Evolutionary conservation across 2,888 invertebrate genomes (phyloP).

Genomic region (Rotaria macrura): DNA sequence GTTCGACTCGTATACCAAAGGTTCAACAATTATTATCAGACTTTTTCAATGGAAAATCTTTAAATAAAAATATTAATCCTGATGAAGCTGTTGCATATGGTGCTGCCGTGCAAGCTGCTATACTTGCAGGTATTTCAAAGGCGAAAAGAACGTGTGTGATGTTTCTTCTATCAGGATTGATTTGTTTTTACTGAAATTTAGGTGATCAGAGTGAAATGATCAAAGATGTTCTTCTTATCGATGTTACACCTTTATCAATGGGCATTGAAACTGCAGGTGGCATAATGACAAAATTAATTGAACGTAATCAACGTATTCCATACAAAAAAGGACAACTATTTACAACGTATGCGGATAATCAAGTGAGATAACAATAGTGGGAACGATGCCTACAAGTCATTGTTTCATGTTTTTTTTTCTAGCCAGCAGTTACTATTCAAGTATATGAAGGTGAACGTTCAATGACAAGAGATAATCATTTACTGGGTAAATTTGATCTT

Average conservation of each 20-base stretch:
- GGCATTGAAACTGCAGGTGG: slow-evolving; percentile 83
- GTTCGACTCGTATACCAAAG: slow-evolving; percentile 92
- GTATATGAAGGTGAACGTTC: slow-evolving; percentile 50
- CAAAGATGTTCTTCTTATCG: slow-evolving; percentile 49
- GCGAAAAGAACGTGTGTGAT: background rate
- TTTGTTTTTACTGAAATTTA: slow-evolving; percentile 57
- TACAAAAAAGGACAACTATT: slow-evolving; percentile 91
- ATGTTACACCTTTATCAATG: slow-evolving; percentile 58
- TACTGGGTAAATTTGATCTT: slow-evolving; percentile 88
- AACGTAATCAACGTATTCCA: slow-evolving; percentile 90
- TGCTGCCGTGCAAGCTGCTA: slow-evolving; percentile 81
- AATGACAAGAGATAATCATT: slow-evolving; percentile 55
- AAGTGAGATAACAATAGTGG: slow-evolving; percentile 46
- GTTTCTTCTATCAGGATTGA: too few relatives aligned
- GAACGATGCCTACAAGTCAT: too few relatives aligned
- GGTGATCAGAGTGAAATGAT: slow-evolving; percentile 53
- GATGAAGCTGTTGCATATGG: slow-evolving; percentile 51
- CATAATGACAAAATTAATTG: slow-evolving; percentile 89
- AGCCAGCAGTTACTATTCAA: slow-evolving; percentile 73
- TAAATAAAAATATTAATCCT: slow-evolving; percentile 51
- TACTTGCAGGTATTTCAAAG: slow-evolving; percentile 40
- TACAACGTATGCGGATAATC: slow-evolving; percentile 93
- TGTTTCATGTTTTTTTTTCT: background rate
- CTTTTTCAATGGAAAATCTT: slow-evolving; percentile 50
- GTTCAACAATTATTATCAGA: slow-evolving; percentile 83